Conservation (phyloP, 2,113 vertebrate species). For the Bufo gargarizans region DNA sequence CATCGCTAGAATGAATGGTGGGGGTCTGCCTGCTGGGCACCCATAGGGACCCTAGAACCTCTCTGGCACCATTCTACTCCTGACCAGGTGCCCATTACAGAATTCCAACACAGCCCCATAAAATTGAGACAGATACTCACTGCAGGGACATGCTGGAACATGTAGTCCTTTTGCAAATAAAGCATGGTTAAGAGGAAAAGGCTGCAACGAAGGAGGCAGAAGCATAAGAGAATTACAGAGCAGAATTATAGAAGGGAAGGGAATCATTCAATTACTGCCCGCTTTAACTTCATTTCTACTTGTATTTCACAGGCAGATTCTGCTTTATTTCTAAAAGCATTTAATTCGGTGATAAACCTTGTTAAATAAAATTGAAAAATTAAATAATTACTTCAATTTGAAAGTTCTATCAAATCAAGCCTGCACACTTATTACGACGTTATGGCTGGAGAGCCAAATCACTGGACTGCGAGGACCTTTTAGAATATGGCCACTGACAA, state of each 20-base stretch:
- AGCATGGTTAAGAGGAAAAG: no score
- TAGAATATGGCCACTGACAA: neutral
- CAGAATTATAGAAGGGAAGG: conserved; percentile 5
- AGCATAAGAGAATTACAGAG: neutral
- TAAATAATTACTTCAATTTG: conserved; percentile 38
- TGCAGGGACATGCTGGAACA: neutral
- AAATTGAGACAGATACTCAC: neutral
- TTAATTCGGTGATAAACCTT: conserved; percentile 47
- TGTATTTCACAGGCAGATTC: conserved; percentile 43
- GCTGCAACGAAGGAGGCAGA: neutral
- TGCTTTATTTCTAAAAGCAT: conserved; percentile 35
- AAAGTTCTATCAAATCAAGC: conserved; percentile 27
- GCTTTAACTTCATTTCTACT: conserved; percentile 41
- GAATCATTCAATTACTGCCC: conserved; percentile 46
- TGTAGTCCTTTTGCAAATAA: neutral
- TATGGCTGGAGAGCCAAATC: neutral
- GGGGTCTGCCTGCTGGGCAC: no score
- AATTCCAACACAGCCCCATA: neutral
- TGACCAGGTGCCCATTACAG: neutral
- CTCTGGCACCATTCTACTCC: neutral
- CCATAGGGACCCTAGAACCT: neutral
- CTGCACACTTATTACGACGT: conserved; percentile 9
- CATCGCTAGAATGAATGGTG: no score
- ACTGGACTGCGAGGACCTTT: neutral
- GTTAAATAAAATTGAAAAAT: conserved; percentile 39